Percentiles rank a stretch among this genome's conserved stretches.
Conservation (phyloP, 2,888 invertebrate genomes). For the Fragum fragum region DNA sequence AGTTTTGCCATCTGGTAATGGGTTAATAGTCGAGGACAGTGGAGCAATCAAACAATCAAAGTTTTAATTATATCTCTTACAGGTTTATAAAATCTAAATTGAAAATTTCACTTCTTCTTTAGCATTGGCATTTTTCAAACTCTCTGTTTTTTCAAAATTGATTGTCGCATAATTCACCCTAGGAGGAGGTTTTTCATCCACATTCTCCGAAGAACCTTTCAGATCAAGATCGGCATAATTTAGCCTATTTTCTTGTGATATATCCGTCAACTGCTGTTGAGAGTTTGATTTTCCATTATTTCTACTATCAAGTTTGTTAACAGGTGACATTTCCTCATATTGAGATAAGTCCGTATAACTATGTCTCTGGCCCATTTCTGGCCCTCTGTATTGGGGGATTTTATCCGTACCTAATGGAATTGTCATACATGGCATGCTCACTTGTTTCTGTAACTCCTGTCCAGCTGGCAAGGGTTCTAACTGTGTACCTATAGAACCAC, state of each 20-base stretch:
- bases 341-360: slow-evolving; percentile 77
- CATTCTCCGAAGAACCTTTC: slow-evolving; percentile 78
- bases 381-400: background rate
- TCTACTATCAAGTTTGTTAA: slow-evolving; percentile 52
- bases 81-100: slow-evolving; percentile 10
- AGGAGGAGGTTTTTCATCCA: slow-evolving; percentile 69
- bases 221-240: slow-evolving; percentile 86
- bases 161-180: slow-evolving; percentile 85
- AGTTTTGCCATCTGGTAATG: too few species aligned
- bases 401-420: slow-evolving; percentile 44
- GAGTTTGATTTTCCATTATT: slow-evolving; percentile 52
- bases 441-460: slow-evolving; percentile 69
- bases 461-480: slow-evolving; percentile 38
- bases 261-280: slow-evolving; percentile 55
- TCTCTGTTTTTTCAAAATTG: slow-evolving; percentile 86
- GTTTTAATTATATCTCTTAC: background rate
- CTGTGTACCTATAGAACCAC: slow-evolving; percentile 38
- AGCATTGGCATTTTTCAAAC: slow-evolving; percentile 68
- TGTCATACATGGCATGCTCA: slow-evolving; percentile 68
- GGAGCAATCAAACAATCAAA: background rate
- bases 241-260: slow-evolving; percentile 81
- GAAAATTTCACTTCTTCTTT: slow-evolving; percentile 68
- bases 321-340: slow-evolving; percentile 76
- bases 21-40: too few species aligned
- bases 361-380: slow-evolving; percentile 64